A percentile compares a stretch with the other conserved stretches of the same genome.
These are phyloP conservation scores for Manis javanica DNA, from an alignment of 2,797 vertebrate genomes.

Conservation along the genomic window DNA sequence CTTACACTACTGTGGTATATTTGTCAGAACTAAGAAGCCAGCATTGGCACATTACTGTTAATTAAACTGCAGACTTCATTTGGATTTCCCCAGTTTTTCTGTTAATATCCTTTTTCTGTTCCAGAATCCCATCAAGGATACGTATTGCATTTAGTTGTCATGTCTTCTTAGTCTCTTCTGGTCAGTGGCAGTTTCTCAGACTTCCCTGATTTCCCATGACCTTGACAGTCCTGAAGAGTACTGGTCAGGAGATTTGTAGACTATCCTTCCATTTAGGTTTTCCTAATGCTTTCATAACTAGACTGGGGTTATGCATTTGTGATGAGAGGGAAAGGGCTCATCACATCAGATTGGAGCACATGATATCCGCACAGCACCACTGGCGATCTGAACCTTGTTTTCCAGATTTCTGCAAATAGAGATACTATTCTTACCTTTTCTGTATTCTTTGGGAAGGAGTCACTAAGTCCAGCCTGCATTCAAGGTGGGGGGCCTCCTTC, in stretches of 20 bases:
- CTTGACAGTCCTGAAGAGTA: neutral
- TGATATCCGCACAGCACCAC: too few relatives aligned
- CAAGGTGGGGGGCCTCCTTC: neutral
- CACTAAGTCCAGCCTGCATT: neutral
- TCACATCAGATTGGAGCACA: neutral
- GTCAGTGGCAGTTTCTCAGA: neutral
- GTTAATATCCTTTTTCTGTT: neutral
- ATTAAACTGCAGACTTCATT: neutral
- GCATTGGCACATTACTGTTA: neutral
- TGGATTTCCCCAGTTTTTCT: neutral
- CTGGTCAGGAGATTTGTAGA: neutral
- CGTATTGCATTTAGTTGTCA: neutral
- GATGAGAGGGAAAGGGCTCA: neutral
- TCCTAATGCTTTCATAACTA: neutral
- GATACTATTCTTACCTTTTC: neutral
- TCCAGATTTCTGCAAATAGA: neutral
- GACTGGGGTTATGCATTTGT: neutral
- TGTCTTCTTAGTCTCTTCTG: neutral
- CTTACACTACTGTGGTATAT: neutral
- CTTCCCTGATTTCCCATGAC: neutral
- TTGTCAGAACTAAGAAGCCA: slow-evolving; percentile 27
- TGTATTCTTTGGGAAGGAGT: slow-evolving; percentile 1
- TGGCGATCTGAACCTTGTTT: neutral
- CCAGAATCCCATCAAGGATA: neutral
- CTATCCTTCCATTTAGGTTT: neutral